A percentile compares a stretch with the other conserved stretches of the same genome.
Conservation (phyloP, 1,140 invertebrate species). For the Harpegnathos saltator region DNA sequence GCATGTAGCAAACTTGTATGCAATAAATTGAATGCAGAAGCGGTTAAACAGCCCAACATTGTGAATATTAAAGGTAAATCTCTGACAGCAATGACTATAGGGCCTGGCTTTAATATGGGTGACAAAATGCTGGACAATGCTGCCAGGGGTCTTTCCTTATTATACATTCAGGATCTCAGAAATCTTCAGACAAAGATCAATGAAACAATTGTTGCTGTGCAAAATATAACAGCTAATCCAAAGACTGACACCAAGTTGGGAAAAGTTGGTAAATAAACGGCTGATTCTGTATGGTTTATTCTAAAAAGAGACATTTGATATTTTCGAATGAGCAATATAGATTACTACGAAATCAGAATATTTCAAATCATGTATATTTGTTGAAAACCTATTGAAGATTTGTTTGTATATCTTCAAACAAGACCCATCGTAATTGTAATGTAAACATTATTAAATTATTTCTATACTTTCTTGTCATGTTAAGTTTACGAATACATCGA, state of each 20-base stretch:
- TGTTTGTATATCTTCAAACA: neutral
- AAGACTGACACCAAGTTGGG: slow-evolving; percentile 98
- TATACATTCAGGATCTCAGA: slow-evolving; percentile 96
- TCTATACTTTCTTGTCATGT: neutral
- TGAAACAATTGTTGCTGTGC: slow-evolving; percentile 96
- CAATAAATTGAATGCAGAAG: slow-evolving; percentile 89
- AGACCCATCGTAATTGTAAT: neutral
- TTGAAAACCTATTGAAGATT: neutral
- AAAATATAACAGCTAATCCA: slow-evolving; percentile 97
- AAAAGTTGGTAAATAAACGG: slow-evolving; percentile 93
- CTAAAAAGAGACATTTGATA: neutral
- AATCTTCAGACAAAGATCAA: slow-evolving; percentile 98
- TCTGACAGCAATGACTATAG: slow-evolving; percentile 89
- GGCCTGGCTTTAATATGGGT: slow-evolving; percentile 89
- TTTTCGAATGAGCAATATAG: neutral
- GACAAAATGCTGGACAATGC: slow-evolving; percentile 92
- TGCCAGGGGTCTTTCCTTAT: slow-evolving; percentile 92
- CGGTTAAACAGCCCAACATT: slow-evolving; percentile 88
- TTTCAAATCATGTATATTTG: neutral
- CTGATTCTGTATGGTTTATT: slow-evolving; percentile 1
- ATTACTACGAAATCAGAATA: slow-evolving; percentile 6
- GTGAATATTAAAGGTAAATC: slow-evolving; percentile 87
- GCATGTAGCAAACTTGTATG: slow-evolving; percentile 90
- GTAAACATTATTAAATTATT: slow-evolving; percentile 32
- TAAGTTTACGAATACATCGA: slow-evolving; percentile 9